Conservation (phyloP, 1,140 invertebrate genomes). For the Pseudachorutes palmiensis region DNA sequence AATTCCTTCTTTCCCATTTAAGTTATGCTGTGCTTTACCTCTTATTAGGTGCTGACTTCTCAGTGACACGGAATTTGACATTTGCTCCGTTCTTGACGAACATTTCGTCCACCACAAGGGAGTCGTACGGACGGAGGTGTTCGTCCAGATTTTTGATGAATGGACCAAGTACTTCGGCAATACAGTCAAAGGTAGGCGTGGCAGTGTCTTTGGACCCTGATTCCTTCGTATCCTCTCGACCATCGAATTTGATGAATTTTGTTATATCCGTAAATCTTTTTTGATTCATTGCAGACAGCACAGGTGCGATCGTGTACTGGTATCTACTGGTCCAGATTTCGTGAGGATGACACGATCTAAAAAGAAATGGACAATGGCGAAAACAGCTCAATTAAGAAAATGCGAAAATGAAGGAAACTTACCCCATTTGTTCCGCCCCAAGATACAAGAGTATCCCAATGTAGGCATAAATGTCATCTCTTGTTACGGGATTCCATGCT, state of each 20-base stretch:
- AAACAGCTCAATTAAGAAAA: neutral
- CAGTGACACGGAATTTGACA: slow-evolving; percentile 10
- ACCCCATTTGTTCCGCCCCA: neutral
- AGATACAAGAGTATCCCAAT: neutral
- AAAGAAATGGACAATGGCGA: neutral
- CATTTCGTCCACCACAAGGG: slow-evolving; percentile 12
- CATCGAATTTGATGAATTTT: neutral
- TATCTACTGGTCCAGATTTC: neutral
- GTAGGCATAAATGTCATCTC: neutral
- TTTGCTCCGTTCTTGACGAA: neutral
- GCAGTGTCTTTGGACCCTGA: neutral
- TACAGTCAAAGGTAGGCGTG: neutral
- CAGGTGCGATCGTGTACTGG: neutral
- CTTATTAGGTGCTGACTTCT: neutral
- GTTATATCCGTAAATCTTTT: neutral
- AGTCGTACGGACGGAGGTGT: neutral
- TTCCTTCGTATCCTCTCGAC: neutral
- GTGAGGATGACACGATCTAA: too few species aligned
- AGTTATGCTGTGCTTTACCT: slow-evolving; percentile 32
- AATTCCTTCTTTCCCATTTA: neutral
- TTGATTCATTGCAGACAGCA: neutral
- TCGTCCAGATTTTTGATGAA: neutral
- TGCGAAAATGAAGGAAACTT: neutral
- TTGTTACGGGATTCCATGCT: neutral
- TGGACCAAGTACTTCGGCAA: neutral